phyloP scores from a whole-genome alignment of 35 echinoderm and acorn worm species.

The Strongylocentrotus purpuratus region DNA sequence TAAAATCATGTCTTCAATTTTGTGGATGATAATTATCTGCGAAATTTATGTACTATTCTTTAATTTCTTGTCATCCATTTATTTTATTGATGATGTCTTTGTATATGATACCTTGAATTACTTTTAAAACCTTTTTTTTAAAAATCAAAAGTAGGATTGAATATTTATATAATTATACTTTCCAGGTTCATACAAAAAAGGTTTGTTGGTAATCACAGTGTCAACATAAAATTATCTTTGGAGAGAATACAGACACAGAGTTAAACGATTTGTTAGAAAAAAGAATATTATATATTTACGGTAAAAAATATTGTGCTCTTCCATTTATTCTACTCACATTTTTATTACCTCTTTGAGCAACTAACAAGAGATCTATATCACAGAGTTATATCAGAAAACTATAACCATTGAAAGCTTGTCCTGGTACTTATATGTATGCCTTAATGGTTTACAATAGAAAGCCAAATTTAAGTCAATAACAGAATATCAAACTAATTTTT shows the following conservation, averaged over 20 bases:
- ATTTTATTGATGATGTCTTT: not conserved
- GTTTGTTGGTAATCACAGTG: not conserved
- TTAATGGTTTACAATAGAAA: not conserved
- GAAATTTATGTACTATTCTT: not conserved
- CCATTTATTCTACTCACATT: not conserved
- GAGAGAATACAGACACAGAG: no score
- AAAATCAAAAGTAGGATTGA: not conserved
- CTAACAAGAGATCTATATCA: slow-evolving; percentile 4
- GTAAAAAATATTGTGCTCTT: not conserved
- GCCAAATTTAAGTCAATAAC: not conserved
- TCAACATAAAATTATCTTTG: not conserved
- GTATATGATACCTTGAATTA: not conserved
- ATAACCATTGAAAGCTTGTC: not conserved
- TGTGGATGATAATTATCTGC: not conserved
- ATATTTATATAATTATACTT: not conserved
- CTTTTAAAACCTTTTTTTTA: not conserved
- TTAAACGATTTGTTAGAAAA: not conserved
- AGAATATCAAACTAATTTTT: not conserved
- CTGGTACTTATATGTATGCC: not conserved
- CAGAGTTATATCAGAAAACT: not conserved
- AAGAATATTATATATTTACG: not conserved
- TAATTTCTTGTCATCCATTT: not conserved
- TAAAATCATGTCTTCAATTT: not conserved
- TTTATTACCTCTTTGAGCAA: not conserved
- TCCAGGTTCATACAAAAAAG: not conserved